Percentiles rank a stretch among this genome's conserved stretches.
Conservation (phyloP, 92 coral and sea anemone species). For the Parazoanthus atlanticus region DNA sequence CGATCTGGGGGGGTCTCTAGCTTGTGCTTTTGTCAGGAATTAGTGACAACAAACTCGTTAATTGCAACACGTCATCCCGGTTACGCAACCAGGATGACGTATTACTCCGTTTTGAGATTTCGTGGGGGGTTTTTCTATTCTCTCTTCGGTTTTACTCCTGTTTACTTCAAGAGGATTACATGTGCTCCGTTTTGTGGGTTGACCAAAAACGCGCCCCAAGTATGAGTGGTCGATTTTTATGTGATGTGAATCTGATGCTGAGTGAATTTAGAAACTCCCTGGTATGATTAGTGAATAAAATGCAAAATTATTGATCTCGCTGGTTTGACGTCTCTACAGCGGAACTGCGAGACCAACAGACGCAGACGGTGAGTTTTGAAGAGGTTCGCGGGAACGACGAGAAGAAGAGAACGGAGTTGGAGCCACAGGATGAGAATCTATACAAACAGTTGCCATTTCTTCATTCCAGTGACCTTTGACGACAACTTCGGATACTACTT, state of each 20-base stretch:
- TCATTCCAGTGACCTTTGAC: conserved; percentile 39
- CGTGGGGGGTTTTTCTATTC: too few relatives aligned
- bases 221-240: background rate
- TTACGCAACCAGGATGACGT: too few relatives aligned
- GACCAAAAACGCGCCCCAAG: too few relatives aligned
- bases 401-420: background rate
- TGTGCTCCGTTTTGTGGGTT: too few relatives aligned
- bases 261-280: background rate
- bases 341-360: conserved; percentile 13
- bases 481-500: background rate
- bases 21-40: too few relatives aligned
- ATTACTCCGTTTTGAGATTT: too few relatives aligned
- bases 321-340: background rate
- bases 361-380: conserved; percentile 2
- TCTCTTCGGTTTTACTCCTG: too few relatives aligned
- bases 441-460: conserved; percentile 32
- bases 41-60: too few relatives aligned
- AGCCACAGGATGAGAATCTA: background rate
- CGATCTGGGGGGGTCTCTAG: too few relatives aligned
- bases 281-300: background rate
- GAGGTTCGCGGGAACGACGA: background rate
- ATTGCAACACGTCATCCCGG: too few relatives aligned
- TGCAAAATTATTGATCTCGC: background rate
- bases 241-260: too few relatives aligned
- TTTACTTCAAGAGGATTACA: too few relatives aligned